Percentiles rank a stretch among this genome's conserved stretches.
Conservation (phyloP, 2,113 vertebrate genomes). For the Chroicocephalus ridibundus region DNA sequence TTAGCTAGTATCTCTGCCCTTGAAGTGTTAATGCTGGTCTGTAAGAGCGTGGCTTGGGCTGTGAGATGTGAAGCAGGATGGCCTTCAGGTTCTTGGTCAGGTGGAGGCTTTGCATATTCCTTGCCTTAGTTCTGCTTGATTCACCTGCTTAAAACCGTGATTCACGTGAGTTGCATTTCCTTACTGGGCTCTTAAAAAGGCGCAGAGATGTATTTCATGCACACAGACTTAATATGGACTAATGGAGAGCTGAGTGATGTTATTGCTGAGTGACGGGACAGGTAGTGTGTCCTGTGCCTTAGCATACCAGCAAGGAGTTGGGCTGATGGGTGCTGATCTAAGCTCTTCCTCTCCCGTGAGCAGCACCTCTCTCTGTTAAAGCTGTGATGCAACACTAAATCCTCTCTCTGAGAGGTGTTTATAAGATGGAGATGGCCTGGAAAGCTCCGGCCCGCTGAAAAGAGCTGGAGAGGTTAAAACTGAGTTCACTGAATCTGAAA, state of each 20-base stretch:
- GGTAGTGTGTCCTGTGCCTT: background rate
- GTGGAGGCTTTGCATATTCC: background rate
- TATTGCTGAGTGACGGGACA: background rate
- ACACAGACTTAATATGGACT: background rate
- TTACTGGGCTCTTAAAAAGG: background rate
- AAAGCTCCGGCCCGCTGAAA: background rate
- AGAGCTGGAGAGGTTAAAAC: background rate
- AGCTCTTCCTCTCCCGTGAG: background rate
- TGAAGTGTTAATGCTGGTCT: background rate
- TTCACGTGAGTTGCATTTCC: slow-evolving; percentile 9
- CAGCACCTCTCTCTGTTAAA: background rate
- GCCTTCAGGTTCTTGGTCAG: background rate
- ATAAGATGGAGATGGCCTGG: background rate
- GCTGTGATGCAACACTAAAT: background rate
- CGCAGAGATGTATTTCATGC: background rate
- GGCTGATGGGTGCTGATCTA: background rate
- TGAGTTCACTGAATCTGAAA: background rate
- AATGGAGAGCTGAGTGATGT: background rate
- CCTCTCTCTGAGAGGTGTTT: background rate
- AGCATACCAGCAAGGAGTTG: background rate
- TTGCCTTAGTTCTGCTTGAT: slow-evolving; percentile 1
- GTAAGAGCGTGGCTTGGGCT: background rate
- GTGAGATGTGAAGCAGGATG: background rate
- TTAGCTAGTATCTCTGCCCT: background rate
- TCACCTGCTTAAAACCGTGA: background rate